Base-by-base conservation (phyloP, 2,888 invertebrate genomes). In the Drosophila subquinaria region DNA sequence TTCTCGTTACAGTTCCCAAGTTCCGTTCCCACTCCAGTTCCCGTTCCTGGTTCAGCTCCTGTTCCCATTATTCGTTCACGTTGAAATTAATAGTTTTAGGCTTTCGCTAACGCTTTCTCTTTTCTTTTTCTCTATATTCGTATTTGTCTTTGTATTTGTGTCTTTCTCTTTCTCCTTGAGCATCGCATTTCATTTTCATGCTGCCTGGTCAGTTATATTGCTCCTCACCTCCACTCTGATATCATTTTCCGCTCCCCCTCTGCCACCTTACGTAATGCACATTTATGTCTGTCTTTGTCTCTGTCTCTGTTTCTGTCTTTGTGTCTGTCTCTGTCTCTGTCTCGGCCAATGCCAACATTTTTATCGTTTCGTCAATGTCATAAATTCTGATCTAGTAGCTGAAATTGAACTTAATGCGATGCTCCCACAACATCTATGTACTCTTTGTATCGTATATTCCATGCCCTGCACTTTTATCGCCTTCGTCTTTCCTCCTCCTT, bases 281-380 rank as follows among this genome's bases (percentile, higher is more conserved):
- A 88, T 88, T 81, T 81, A 81, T 81, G 79, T 55, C 53, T 8
- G 30, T 30, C 30, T 27, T 6, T 30, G 30, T 30, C 30, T 30
- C 30, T 30, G 30, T 30, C 30, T 30, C 2, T 27, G 27, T 27
- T 0, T 27, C 27, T 30, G 30, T 30, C 30, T 30, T 6, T 30
- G 30, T 30, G n/a, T 30, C 2, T 27, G 27, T 27, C 1, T 27
- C 27, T 30, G 30, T 30, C 30, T 30, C 30, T 30, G 30, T 30
- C 40, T 55, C 51, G 73, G 51, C 52, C 47, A 73, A 75, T 84
- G 81, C 62, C 71, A 81, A 69, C 82, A 79, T 82, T 84, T 87
- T 87, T 89, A 87, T 87, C 81, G 87, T 84, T 84, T 87, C 86
- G 88, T 87, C 86, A 87, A 87, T 87, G 89, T 89, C 87, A 89